Base-by-base conservation (phyloP, 2,888 invertebrate species). In the Gnatocerus cornutus region DNA sequence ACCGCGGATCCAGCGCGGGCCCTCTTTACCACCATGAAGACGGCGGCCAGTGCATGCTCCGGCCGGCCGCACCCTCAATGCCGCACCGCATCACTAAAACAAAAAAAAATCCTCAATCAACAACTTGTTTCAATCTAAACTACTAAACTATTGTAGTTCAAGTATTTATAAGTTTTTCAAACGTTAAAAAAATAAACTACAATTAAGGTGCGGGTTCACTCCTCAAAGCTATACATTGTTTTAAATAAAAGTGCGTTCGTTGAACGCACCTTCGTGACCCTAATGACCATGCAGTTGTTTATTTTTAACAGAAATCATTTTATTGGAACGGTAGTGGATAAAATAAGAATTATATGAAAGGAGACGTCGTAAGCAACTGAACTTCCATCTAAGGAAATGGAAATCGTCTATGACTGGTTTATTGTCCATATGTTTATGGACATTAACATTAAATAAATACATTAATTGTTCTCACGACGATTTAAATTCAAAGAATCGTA, bases 1-100 rank as follows among this genome's bases (percentile, higher is more conserved):
- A 77, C 77, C 78, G 76, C 81, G 77, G 78, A 78, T 78, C 78
- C 80, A 79, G 74, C 76, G 77, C 77, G 76, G 72, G 74, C 73
- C 30, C 33, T 69, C 77, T 74, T 80, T 76, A 82, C 77, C 77
- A 82, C 79, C 82, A 81, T 81, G 81, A 76, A 79, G 80, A 80
- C 73, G 76, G 65, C 72, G 76, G 71, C 79, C 78, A 78, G 79
- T 79, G 80, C 82, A 82, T 82, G 79, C 79, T 78, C 76, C 77
- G 76, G 79, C 80, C 79, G 77, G 74, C 79, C 77, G 77, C 77
- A 72, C 73, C 73, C 71, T 78, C 77, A 72, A 68, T 71, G 67
- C 74, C 72, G 74, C 73, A 75, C 79, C 73, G 74, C 82, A 82
- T 82, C 76, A 80, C 83, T 83, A 77, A 65, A 82, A 82, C 61